These are phyloP conservation scores for Melopsittacus undulatus DNA, from an alignment of 2,797 vertebrate species.

Conservation along the genomic window DNA sequence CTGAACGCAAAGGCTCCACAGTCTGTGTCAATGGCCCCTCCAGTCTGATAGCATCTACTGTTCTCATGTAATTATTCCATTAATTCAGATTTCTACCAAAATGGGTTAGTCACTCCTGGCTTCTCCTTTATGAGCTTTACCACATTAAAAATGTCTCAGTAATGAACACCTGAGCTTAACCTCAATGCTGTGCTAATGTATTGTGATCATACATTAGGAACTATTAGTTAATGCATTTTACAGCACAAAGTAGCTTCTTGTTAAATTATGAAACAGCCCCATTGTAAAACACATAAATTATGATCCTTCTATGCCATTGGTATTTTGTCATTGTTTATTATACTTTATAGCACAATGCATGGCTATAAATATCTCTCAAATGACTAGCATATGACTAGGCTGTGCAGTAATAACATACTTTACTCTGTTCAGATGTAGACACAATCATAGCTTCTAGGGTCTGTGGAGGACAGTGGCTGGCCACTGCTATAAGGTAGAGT, in stretches of 20 bases:
- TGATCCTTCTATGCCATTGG: background rate
- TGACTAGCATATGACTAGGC: background rate
- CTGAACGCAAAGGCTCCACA: background rate
- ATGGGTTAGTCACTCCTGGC: background rate
- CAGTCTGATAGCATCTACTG: background rate
- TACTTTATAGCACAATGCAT: background rate
- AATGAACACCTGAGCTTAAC: conserved; percentile 30
- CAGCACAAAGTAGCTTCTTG: background rate
- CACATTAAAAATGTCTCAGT: conserved; percentile 6
- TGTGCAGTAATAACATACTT: background rate
- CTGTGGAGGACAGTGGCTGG: background rate
- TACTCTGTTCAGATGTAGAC: background rate
- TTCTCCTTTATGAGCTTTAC: background rate
- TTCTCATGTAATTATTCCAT: conserved; percentile 10
- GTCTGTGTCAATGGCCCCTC: background rate
- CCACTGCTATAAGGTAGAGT: background rate
- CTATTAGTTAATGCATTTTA: background rate
- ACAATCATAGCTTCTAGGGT: background rate
- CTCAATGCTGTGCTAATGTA: background rate
- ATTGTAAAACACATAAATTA: background rate
- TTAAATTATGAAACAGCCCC: background rate
- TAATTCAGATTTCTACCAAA: conserved; percentile 8
- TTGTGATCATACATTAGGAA: background rate
- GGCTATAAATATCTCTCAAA: background rate
- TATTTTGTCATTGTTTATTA: conserved; percentile 21